Evolutionary conservation across 37 sponge, comb jelly and placozoan species (phyloP), one percentile per base, ranked within the genome.

Genomic region (Spongilla lacustris): DNA sequence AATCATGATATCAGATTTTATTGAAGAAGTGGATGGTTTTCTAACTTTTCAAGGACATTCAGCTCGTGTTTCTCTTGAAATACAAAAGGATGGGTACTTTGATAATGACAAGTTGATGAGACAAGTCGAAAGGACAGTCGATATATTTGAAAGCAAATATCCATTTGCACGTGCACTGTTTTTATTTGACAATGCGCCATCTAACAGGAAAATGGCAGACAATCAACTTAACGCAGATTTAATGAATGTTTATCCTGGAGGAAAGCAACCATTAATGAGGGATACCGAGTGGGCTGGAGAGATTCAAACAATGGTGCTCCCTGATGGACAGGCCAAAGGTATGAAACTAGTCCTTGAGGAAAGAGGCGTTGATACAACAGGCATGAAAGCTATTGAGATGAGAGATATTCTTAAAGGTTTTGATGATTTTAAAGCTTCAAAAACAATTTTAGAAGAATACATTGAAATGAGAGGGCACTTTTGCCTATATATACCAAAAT

Each of bases 1-100:
- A 28, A 83, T 83, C n/a, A 83, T 73, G 84, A 75, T 83, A 22
- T 73, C 75, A 21, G 75, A 83, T 66, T 83, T 74, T 68, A 77
- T 85, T 35, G 78, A 85, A 29, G 77, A 85, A 69, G 85, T 36
- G n/a, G 37, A 31, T 66, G 85, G 73, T 38, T 85, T 70, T 22
- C 69, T 85, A 22, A n/a, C 27, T 29, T 27, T 48, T 76, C 77
- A 76, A 35, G 78, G 28, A 37, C 30, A 71, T 29, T 22, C 66
- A 36, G 85, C 85, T 68, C 24, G 78, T 34, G n/a, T 48, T n/a
- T 27, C 36, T 27, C 85, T 85, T 67, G 85, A 69, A 69, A 22
- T 30, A 50, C 66, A 79, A 29, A 26, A 27, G 28, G 67, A 79
- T 50, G 80, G 80, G 27, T 79, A 79, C 67, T 79, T 79, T 79